Evolutionary conservation across 2,888 invertebrate genomes (phyloP).

Genomic region (Sphinx pinastri): DNA sequence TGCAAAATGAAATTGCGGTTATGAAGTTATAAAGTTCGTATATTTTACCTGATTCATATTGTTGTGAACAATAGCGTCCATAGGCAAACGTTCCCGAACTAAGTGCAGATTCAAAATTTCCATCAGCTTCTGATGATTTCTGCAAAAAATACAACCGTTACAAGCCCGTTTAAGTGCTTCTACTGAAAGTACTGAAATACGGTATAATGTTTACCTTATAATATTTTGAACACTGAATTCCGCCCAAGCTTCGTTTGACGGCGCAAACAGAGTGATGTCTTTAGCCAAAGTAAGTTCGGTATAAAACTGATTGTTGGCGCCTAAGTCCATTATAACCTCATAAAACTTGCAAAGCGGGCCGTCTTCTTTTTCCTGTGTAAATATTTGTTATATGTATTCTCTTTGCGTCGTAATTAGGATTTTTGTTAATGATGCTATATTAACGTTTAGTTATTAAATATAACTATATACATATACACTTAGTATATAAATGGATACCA

Average conservation of each 20-base stretch:
- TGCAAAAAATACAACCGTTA: conserved; percentile 46
- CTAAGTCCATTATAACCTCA: conserved; percentile 90
- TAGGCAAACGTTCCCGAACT: conserved; percentile 89
- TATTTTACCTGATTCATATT: conserved; percentile 87
- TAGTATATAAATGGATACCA: too few species aligned
- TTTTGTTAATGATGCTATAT: neutral
- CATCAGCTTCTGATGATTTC: conserved; percentile 87
- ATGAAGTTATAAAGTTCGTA: conserved; percentile 7
- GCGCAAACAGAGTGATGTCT: conserved; percentile 94
- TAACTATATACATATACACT: too few species aligned
- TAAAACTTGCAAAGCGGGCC: conserved; percentile 91
- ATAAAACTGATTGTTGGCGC: conserved; percentile 87
- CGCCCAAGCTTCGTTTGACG: conserved; percentile 94
- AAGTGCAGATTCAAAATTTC: conserved; percentile 93
- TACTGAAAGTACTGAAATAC: conserved; percentile 31
- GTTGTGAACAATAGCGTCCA: conserved; percentile 89
- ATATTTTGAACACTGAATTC: conserved; percentile 89
- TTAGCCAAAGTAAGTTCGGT: conserved; percentile 87
- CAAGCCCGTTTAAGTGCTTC: neutral
- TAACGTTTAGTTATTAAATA: neutral
- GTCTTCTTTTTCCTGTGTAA: conserved; percentile 74
- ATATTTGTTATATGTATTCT: conserved; percentile 19
- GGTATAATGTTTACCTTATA: conserved; percentile 71
- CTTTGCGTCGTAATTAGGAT: neutral
- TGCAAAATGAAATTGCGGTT: conserved; percentile 20